A percentile compares a stretch with the other conserved stretches of the same genome.
Evolutionary conservation across 2,113 vertebrate species (phyloP).

Genomic region (Labrus mixtus): DNA sequence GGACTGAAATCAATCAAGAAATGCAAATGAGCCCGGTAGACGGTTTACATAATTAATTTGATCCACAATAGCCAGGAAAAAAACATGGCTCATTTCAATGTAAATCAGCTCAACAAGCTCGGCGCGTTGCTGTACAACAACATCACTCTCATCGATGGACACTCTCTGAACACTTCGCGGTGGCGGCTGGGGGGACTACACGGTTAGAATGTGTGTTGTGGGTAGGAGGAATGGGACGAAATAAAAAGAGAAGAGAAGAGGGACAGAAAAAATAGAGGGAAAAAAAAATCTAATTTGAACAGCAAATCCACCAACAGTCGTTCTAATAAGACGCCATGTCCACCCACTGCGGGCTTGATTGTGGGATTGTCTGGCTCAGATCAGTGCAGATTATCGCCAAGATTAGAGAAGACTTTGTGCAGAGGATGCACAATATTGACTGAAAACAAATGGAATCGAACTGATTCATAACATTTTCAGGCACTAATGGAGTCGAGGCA

Average conservation of each 20-base stretch:
- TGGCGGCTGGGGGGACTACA: neutral
- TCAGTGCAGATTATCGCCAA: constrained; percentile 24
- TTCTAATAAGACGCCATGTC: constrained; percentile 34
- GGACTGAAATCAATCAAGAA: constrained; percentile 67
- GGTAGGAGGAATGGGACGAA: neutral
- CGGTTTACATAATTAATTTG: constrained; percentile 71
- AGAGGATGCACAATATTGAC: constrained; percentile 38
- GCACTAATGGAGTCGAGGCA: neutral
- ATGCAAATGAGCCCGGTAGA: constrained; percentile 68
- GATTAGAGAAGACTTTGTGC: constrained; percentile 39
- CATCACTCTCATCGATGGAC: constrained; percentile 31
- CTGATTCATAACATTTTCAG: neutral
- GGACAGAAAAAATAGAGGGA: neutral
- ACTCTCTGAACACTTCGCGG: constrained; percentile 24
- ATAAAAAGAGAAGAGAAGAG: neutral
- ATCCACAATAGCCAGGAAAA: constrained; percentile 51
- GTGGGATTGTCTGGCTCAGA: constrained; percentile 40
- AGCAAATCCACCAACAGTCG: constrained; percentile 43
- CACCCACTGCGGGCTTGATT: constrained; percentile 27
- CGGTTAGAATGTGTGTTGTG: constrained; percentile 9
- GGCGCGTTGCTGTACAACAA: constrained; percentile 5
- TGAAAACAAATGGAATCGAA: constrained; percentile 44
- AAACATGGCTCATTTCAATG: constrained; percentile 55
- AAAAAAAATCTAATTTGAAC: constrained; percentile 25
- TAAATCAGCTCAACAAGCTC: constrained; percentile 47